Percentiles rank a stretch among this genome's conserved stretches.
These are phyloP conservation scores for Parambassis ranga DNA, from an alignment of 2,797 vertebrate genomes.

Conservation along the genomic window DNA sequence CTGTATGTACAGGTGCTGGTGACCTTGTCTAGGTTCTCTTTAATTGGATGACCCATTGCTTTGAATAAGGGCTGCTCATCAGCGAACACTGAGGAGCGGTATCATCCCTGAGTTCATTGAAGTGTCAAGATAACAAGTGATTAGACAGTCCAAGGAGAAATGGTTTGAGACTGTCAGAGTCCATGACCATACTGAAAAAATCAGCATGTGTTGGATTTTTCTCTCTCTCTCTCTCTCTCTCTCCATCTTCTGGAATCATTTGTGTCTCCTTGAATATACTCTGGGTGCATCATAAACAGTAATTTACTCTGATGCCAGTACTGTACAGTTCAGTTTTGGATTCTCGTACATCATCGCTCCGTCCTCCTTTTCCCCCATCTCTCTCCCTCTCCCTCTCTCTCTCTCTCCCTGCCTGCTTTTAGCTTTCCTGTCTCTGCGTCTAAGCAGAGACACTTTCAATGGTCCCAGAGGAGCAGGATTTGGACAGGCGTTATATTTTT, in stretches of 20 bases:
- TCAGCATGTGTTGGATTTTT: not conserved
- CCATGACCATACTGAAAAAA: conserved; percentile 3
- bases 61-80: conserved; percentile 63
- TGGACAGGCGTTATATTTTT: conserved; percentile 32
- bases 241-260: conserved; percentile 1
- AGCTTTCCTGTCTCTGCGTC: conserved; percentile 29
- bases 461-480: conserved; percentile 39
- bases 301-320: not conserved
- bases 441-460: conserved; percentile 27
- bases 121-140: conserved; percentile 68
- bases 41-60: conserved; percentile 71
- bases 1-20: conserved; percentile 59
- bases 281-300: not conserved
- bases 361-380: not conserved
- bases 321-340: conserved; percentile 1
- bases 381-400: not conserved
- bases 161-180: conserved; percentile 23
- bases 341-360: conserved; percentile 8
- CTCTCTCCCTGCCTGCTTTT: conserved; percentile 10
- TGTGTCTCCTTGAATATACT: not conserved
- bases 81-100: conserved; percentile 35
- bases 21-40: conserved; percentile 67
- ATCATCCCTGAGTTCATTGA: conserved; percentile 60
- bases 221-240: too few species aligned
- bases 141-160: conserved; percentile 44